phyloP scores from a whole-genome alignment of 2,888 invertebrate species.

The Lepas anatifera region DNA sequence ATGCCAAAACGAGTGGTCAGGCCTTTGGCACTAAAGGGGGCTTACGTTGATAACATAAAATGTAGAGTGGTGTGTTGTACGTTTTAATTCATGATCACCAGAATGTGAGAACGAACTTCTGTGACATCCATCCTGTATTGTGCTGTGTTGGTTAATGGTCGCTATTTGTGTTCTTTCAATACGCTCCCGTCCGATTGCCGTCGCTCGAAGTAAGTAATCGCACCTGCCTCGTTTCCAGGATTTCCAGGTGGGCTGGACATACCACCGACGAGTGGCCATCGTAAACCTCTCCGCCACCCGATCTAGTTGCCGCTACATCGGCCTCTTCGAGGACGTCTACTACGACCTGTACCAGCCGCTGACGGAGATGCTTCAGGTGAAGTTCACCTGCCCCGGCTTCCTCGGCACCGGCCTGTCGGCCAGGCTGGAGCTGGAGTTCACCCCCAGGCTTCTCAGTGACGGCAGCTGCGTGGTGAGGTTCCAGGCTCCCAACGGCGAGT shows the following conservation, averaged over 20 bases:
- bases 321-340: not conserved
- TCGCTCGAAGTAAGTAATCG: no score
- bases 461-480: not conserved
- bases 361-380: not conserved
- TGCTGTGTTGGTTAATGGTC: no score
- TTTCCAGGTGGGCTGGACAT: slow-evolving; percentile 4
- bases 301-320: slow-evolving; percentile 4
- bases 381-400: not conserved
- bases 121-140: no score
- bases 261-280: not conserved
- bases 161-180: no score
- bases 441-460: not conserved
- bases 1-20: no score
- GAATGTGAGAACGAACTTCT: no score
- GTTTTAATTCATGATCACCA: no score
- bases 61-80: no score
- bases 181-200: no score
- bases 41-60: no score
- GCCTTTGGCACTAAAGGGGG: no score
- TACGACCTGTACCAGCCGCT: not conserved
- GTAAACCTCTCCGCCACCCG: not conserved
- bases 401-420: not conserved
- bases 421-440: not conserved
- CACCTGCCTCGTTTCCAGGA: not conserved
- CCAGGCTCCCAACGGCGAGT: slow-evolving; percentile 1